Percentiles rank a stretch among this genome's conserved stretches.
Evolutionary conservation across 2,797 vertebrate species (phyloP).

Genomic region (Gallinago solitaria): DNA sequence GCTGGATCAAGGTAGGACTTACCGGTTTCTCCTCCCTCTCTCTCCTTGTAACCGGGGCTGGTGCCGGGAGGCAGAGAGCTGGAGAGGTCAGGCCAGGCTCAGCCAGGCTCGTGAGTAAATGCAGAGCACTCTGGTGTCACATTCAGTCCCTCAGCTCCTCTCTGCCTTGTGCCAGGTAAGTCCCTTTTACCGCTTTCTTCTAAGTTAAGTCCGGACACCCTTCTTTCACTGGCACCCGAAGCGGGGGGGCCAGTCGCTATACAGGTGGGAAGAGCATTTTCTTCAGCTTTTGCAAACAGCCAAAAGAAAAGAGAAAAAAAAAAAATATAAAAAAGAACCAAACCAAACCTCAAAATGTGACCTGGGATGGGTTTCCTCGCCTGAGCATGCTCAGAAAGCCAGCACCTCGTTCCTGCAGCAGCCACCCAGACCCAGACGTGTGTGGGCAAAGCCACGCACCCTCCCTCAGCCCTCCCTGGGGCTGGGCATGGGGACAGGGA

Average conservation of each 20-base stretch:
- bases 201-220: constrained; percentile 77
- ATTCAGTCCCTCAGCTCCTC: constrained; percentile 69
- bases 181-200: constrained; percentile 76
- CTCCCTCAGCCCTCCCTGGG: neutral
- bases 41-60: constrained; percentile 68
- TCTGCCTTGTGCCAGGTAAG: constrained; percentile 79
- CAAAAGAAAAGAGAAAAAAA: neutral
- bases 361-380: constrained; percentile 41
- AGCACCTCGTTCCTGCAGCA: constrained; percentile 65
- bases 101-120: constrained; percentile 72
- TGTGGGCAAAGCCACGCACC: neutral
- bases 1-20: constrained; percentile 95
- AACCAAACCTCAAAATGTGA: neutral
- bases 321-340: too few species aligned
- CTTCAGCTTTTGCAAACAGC: constrained; percentile 67
- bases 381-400: constrained; percentile 67
- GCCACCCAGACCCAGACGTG: constrained; percentile 38
- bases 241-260: constrained; percentile 63
- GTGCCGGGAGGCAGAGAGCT: constrained; percentile 73
- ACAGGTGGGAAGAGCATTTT: constrained; percentile 80
- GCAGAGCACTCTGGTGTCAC: constrained; percentile 37
- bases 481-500: constrained; percentile 12
- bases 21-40: constrained; percentile 82
- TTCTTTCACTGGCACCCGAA: constrained; percentile 68
- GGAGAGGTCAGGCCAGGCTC: constrained; percentile 63